Evolutionary conservation across 2,888 invertebrate genomes (phyloP).

Genomic region (Nesidiocoris tenuis): DNA sequence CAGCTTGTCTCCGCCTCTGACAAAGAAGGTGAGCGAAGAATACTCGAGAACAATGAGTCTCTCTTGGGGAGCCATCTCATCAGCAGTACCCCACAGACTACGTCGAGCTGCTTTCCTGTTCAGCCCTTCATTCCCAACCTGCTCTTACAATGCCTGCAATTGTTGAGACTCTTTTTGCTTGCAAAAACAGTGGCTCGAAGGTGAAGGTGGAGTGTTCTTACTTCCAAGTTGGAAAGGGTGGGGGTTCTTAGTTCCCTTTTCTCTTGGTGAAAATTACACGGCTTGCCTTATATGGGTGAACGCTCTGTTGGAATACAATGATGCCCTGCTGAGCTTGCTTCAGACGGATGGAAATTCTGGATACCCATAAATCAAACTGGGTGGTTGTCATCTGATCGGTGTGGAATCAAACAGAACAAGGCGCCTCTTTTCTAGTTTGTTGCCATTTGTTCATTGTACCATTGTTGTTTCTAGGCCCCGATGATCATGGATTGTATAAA

Average conservation of each 20-base stretch:
- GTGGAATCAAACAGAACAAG: no score
- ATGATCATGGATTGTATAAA: no score
- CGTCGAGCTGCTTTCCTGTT: not conserved
- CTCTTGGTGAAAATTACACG: conserved; percentile 26
- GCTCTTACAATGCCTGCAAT: conserved; percentile 21
- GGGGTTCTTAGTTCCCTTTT: conserved; percentile 9
- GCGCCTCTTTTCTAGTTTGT: no score
- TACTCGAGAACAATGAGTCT: conserved; percentile 36
- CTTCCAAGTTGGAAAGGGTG: no score
- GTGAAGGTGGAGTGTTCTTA: not conserved
- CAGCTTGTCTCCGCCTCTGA: conserved; percentile 33
- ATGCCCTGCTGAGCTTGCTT: no score
- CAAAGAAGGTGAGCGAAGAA: conserved; percentile 39
- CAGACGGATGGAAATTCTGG: no score
- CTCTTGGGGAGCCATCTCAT: conserved; percentile 37
- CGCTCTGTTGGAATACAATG: not conserved
- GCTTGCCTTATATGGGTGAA: conserved; percentile 1
- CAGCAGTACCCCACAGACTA: conserved; percentile 14
- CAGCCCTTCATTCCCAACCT: not conserved
- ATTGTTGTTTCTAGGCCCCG: no score
- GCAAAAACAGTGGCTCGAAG: conserved; percentile 10
- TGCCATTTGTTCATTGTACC: no score
- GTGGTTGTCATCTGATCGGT: no score
- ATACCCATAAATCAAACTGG: no score
- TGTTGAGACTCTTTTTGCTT: conserved; percentile 21